Evolutionary conservation across 2,113 vertebrate species (phyloP).

Genomic region (Callipepla squamata): DNA sequence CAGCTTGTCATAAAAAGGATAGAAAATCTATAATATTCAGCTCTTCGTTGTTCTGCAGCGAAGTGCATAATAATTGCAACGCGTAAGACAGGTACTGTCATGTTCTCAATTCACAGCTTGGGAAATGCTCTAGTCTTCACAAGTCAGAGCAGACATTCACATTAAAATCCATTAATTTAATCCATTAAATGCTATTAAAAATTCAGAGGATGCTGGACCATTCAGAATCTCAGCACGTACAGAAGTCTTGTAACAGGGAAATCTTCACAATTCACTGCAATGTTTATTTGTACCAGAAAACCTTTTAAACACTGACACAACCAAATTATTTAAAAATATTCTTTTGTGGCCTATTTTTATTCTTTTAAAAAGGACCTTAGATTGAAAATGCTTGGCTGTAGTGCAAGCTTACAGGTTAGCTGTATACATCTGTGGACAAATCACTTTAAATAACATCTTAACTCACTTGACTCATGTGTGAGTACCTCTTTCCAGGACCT

Average conservation of each 20-base stretch:
- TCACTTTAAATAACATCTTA: not conserved
- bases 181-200: not conserved
- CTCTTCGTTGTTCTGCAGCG: not conserved
- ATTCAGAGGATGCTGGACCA: not conserved
- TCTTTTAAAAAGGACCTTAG: not conserved
- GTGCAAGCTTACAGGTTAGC: not conserved
- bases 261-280: not conserved
- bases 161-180: constrained; percentile 9
- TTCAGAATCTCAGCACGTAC: not conserved
- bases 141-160: not conserved
- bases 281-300: not conserved
- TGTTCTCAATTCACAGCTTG: not conserved
- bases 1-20: not conserved
- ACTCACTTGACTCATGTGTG: not conserved
- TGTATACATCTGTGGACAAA: not conserved
- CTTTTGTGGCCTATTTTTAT: not conserved
- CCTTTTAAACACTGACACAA: not conserved
- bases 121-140: not conserved
- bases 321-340: not conserved
- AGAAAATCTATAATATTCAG: not conserved
- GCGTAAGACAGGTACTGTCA: not conserved
- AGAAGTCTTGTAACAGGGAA: not conserved
- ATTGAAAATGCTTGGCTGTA: not conserved
- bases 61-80: not conserved
- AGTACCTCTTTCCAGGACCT: not conserved